Evolutionary conservation across 1,140 invertebrate genomes (phyloP), one percentile per base, ranked within the genome.

Genomic region (Leptestheria dahalacensis): DNA sequence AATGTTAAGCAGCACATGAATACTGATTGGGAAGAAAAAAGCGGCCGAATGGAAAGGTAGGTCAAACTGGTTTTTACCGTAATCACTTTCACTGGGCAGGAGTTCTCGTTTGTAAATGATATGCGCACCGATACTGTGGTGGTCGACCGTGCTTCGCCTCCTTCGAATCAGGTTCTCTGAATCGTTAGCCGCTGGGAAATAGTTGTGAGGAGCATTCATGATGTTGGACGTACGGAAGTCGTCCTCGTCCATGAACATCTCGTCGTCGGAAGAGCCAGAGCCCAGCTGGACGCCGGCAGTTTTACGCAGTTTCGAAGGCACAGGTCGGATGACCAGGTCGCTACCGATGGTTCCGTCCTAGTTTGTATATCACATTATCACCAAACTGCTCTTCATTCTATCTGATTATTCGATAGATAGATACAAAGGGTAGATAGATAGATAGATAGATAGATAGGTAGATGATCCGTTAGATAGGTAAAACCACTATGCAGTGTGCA

Each of bases 301-400:
- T 20, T 65, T 64, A 28, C 70, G 67, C 65, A 86, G 73, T 48
- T 79, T 75, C 60, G 82, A 74, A 26, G 89, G 88, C 57, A 91
- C 75, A 59, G 91, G 88, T 67, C 85, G 81, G 66, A 93, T 89
- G 57, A 92, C 84, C 66, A 91, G 71, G 67, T 91, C 84, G 68
- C 86, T 80, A 59, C 89, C 89, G 63, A 94, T 90, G 61, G 88
- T 90, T 63, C 89, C 90, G 74, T 93, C 87, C 89, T 92, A 72
- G 59, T 71, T 20, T 23, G 25, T n/a, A n/a, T n/a, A n/a, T n/a
- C n/a, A n/a, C n/a, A n/a, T n/a, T n/a, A n/a, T n/a, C n/a, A n/a
- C n/a, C n/a, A n/a, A n/a, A n/a, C n/a, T n/a, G n/a, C n/a, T n/a
- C n/a, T n/a, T n/a, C n/a, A n/a, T n/a, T n/a, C n/a, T n/a, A n/a